These are phyloP conservation scores for Cololabis saira DNA, from an alignment of 2,113 vertebrate species.

Conservation along the genomic window DNA sequence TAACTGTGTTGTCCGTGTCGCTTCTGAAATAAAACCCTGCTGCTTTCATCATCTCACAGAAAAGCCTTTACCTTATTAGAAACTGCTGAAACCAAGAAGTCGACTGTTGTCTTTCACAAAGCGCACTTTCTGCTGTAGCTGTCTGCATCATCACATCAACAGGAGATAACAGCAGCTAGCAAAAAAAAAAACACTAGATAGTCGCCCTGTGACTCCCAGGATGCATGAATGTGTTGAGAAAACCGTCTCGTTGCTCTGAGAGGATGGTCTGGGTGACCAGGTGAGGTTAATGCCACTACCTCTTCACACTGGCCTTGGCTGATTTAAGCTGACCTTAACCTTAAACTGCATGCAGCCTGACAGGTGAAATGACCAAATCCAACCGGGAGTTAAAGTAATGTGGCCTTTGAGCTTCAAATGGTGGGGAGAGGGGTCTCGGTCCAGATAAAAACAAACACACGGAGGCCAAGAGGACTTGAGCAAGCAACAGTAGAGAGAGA, in stretches of 20 bases:
- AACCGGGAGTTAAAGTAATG: constrained; percentile 31
- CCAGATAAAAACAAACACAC: constrained; percentile 1
- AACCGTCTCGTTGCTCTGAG: constrained; percentile 30
- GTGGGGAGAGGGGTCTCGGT: not conserved
- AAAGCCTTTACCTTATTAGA: not conserved
- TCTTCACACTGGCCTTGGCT: constrained; percentile 39
- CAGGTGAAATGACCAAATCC: constrained; percentile 28
- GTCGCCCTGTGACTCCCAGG: constrained; percentile 21
- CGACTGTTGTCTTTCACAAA: constrained; percentile 5
- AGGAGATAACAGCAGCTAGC: constrained; percentile 9
- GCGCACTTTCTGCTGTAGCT: constrained; percentile 18
- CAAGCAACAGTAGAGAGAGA: constrained; percentile 27
- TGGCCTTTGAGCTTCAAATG: constrained; percentile 44
- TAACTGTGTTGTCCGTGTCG: not conserved
- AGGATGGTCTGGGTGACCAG: constrained; percentile 49
- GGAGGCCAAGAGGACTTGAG: constrained; percentile 8
- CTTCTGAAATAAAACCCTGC: not conserved
- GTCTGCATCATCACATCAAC: constrained; percentile 23
- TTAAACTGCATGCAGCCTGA: constrained; percentile 22
- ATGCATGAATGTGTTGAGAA: constrained; percentile 31
- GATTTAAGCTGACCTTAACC: constrained; percentile 50
- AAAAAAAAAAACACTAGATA: constrained; percentile 29
- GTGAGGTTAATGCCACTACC: constrained; percentile 47
- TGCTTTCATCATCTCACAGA: not conserved
- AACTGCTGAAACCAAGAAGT: not conserved